A percentile compares a stretch with the other conserved stretches of the same genome.
These are phyloP conservation scores for Umimayanthus chanpuru DNA, from an alignment of 92 coral and sea anemone species.

Conservation along the genomic window DNA sequence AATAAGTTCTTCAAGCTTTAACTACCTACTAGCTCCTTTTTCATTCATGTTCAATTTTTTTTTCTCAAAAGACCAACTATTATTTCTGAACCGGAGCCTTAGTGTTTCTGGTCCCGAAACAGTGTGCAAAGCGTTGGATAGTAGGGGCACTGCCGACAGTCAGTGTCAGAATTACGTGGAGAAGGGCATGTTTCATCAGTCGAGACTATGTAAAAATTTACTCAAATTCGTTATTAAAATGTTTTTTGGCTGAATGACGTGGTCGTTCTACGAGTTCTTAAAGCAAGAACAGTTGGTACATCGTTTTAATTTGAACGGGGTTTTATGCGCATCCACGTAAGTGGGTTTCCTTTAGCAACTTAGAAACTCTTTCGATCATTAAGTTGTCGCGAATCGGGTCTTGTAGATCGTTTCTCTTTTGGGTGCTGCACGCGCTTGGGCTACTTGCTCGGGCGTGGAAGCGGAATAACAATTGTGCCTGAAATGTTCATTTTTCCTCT, in stretches of 20 bases:
- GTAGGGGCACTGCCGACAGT: not conserved
- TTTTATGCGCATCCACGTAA: not conserved
- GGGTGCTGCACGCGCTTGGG: not conserved
- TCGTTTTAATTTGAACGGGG: too few species aligned
- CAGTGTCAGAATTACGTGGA: not conserved
- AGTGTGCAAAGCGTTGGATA: not conserved
- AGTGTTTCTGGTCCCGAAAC: not conserved
- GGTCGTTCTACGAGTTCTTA: not conserved
- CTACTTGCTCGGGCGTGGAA: not conserved
- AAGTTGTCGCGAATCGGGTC: not conserved
- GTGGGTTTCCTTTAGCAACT: not conserved
- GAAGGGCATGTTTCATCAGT: not conserved
- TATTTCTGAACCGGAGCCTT: not conserved
- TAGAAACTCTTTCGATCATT: not conserved
- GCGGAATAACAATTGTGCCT: not conserved
- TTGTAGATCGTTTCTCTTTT: not conserved
- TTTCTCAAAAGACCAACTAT: not conserved
- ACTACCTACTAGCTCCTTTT: not conserved
- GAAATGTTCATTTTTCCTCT: too few species aligned
- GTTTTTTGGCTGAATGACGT: slow-evolving; percentile 15
- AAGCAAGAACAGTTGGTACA: not conserved
- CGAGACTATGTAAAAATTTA: not conserved
- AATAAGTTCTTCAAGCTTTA: not conserved
- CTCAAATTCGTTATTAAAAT: slow-evolving; percentile 35
- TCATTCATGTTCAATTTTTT: slow-evolving; percentile 10